Base-by-base conservation (phyloP, 2,888 invertebrate genomes). In the Pyrrhia umbra region DNA sequence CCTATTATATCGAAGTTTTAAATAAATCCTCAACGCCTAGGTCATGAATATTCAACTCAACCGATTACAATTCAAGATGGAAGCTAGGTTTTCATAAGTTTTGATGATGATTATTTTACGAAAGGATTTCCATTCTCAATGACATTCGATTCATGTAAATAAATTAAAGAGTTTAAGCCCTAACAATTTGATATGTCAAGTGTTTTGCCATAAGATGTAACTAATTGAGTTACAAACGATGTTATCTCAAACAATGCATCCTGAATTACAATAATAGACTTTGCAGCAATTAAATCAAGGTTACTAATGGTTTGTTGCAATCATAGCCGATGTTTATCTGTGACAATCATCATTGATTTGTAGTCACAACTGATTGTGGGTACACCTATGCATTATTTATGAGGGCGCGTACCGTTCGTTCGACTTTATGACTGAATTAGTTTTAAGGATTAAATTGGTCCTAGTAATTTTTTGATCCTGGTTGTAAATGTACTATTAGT, bases 31-130 rank as follows among this genome's bases (percentile, higher is more conserved):
- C 47, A 42, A 55, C 61, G 60, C 39, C 46, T 57, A 55, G 5
- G 27, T 64, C 52, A 83, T 85, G 81, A 84, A 85, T 85, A 86
- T 85, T 72, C 81, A 83, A 42, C 20, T 43, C 47, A 62, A 37
- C 59, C 80, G 78, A 83, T 86, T 86, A 81, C 80, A 75, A 83
- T 80, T 78, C 68, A 62, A 61, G 65, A 65, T 79, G 81, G 77
- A 75, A 82, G 82, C 79, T 81, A 84, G 84, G 77, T 69, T 75
- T 71, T 78, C 81, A 80, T 75, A 76, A 79, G 50, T 79, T 85
- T 82, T 68, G 60, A n/a, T n/a, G 81, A 65, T 64, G 60, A 68
- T 62, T 66, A 67, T 56, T 68, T 58, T 55, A 37, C 47, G 73
- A 47, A 61, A 58, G 30, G 58, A 65, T 50, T 20, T n/a, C 13